Evolutionary conservation across 2,113 vertebrate genomes (phyloP).

Genomic region (Nycticebus coucang): DNA sequence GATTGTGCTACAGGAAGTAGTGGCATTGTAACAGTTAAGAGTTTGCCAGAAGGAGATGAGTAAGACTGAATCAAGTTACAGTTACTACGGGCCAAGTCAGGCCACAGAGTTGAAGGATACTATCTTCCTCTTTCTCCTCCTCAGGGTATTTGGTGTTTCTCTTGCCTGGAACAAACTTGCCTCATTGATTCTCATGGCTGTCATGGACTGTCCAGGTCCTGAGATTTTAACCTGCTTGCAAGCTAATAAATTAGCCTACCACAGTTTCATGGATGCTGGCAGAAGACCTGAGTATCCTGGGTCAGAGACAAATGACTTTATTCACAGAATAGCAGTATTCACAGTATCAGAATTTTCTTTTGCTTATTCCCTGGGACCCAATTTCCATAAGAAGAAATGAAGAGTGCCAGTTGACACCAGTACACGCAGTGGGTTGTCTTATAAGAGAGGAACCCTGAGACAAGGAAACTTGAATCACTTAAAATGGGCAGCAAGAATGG

Average conservation of each 20-base stretch:
- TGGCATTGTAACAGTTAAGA: background rate
- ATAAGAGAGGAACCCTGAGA: background rate
- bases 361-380: background rate
- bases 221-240: conserved; percentile 17
- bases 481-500: background rate
- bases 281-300: conserved; percentile 10
- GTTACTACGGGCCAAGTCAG: background rate
- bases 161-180: background rate
- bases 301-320: conserved; percentile 16
- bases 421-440: background rate
- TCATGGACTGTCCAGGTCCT: background rate
- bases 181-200: background rate
- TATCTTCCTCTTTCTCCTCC: background rate
- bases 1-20: conserved; percentile 11
- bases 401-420: background rate
- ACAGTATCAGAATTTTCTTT: conserved; percentile 18
- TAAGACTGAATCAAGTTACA: background rate
- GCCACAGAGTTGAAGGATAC: background rate
- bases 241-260: background rate
- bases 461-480: background rate
- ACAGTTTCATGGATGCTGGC: background rate
- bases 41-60: background rate
- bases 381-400: background rate
- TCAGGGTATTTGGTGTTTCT: conserved; percentile 8
- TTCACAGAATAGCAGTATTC: conserved; percentile 3